phyloP scores from a whole-genome alignment of 2,888 invertebrate species.

The Ochlodes sylvanus region DNA sequence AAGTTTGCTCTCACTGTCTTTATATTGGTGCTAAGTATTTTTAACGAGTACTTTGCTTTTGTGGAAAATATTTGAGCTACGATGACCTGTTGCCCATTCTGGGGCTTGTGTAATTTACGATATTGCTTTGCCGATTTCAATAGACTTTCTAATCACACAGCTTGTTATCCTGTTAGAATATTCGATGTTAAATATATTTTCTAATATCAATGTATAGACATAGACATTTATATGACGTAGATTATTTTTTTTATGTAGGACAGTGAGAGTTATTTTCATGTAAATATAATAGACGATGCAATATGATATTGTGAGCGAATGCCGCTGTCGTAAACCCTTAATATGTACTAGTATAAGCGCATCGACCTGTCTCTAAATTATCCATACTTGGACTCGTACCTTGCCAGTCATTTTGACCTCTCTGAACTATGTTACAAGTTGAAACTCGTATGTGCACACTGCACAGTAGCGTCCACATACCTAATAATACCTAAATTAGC shows the following conservation, averaged over 20 bases:
- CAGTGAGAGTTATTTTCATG: constrained; percentile 69
- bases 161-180: neutral
- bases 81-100: neutral
- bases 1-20: constrained; percentile 70
- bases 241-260: constrained; percentile 45
- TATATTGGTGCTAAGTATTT: constrained; percentile 69
- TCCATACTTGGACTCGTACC: neutral
- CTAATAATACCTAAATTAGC: no score
- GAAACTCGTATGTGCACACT: no score
- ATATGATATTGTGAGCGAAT: constrained; percentile 62
- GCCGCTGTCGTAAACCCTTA: constrained; percentile 69
- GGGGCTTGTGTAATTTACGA: neutral
- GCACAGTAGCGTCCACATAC: no score
- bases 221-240: constrained; percentile 19
- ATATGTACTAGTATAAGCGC: constrained; percentile 60
- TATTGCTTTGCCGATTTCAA: neutral
- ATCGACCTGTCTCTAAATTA: constrained; percentile 55
- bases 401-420: no score
- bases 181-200: neutral
- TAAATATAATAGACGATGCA: constrained; percentile 68
- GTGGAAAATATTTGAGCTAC: constrained; percentile 47
- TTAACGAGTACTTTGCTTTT: neutral
- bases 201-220: neutral
- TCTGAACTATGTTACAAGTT: no score
- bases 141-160: neutral